These are phyloP conservation scores for Cottoperca gobio DNA, from an alignment of 2,797 vertebrate species.

Conservation along the genomic window DNA sequence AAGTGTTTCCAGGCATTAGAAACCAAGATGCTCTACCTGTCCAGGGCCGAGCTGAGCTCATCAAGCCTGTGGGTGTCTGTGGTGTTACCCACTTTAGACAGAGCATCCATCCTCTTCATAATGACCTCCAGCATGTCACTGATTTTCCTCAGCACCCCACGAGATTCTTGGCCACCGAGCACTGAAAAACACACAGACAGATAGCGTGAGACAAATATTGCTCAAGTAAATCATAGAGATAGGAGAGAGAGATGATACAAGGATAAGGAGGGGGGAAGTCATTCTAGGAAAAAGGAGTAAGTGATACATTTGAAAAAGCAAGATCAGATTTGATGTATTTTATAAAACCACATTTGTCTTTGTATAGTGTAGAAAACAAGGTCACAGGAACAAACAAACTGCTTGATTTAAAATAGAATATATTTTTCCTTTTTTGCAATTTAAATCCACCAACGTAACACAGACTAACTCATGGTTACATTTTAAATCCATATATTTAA, in stretches of 20 bases:
- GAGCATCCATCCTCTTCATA: constrained; percentile 91
- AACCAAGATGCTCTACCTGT: constrained; percentile 86
- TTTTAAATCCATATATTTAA: constrained; percentile 25
- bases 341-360: background rate
- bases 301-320: background rate
- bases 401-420: background rate
- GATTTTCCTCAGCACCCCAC: constrained; percentile 93
- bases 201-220: background rate
- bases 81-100: constrained; percentile 91
- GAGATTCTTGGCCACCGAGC: constrained; percentile 89
- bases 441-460: background rate
- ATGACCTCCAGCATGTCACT: constrained; percentile 97
- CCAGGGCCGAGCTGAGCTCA: constrained; percentile 84
- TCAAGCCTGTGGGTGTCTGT: constrained; percentile 88
- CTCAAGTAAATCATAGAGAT: background rate
- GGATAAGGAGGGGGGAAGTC: background rate
- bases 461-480: constrained; percentile 1
- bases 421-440: background rate
- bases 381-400: background rate
- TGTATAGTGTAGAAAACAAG: background rate
- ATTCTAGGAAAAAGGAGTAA: background rate
- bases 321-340: background rate
- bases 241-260: constrained; percentile 14
- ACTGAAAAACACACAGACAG: constrained; percentile 77
- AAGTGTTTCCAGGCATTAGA: background rate